Evolutionary conservation across 2,888 invertebrate species (phyloP), one percentile per base, ranked within the genome.

Genomic region (Pasiphila rectangulata): DNA sequence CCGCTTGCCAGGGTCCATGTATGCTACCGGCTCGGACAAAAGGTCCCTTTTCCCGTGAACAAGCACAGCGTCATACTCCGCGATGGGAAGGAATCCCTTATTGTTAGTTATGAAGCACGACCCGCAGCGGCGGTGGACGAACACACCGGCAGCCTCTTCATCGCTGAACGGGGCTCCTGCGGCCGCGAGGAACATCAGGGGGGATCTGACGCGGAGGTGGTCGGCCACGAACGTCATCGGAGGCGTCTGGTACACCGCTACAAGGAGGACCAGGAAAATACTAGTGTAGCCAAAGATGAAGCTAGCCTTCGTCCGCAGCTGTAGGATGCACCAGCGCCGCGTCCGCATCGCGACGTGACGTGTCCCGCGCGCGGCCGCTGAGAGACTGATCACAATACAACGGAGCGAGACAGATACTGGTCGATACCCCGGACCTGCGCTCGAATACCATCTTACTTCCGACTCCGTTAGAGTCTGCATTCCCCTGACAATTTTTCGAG

Each of bases 91-190:
- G 40, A 82, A 76, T 0, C 78, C 81, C 37, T 55, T 69, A 53
- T 82, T 80, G 47, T 80, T 80, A 0, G 82, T 81, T 19, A 82
- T 52, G 53, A 75, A 78, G 46, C 82, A 83, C 1, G 34, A 49
- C 0, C 72, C 76, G 54, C 82, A 81, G 5, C 57, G 55, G 2
- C 69, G 46, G 1, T 56, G 46, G 1, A 52, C 45, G 50, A 81
- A 75, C 29, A 77, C 73, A 1, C 65, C 64, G 0, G 73, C 75
- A 1, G 76, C 79, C 0, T 79, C 78, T 0, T 51, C 46, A 36
- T 80, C 80, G 32, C 5, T 0, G 66, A 46, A 46, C 74, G 67
- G 7, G 72, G 67, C 30, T 54, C 30, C 0, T 47, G 39, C 1
- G 71, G 67, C n/a, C 71, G 56, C 57, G 1, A 81, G 62, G 55